phyloP scores from a whole-genome alignment of 2,797 vertebrate genomes.

The Numenius phaeopus region DNA sequence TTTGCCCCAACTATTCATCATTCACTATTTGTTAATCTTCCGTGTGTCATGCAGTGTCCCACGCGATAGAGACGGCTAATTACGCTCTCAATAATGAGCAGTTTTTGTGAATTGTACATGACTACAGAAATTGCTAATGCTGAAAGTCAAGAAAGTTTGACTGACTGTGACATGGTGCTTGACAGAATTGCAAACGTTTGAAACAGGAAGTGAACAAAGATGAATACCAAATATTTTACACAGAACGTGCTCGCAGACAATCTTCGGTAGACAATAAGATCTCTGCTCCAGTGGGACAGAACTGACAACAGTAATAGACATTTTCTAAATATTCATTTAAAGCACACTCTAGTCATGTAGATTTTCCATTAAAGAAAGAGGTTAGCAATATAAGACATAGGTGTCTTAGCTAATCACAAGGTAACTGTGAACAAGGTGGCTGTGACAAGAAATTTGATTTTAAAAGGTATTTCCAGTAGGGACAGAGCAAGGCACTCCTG shows the following conservation, averaged over 20 bases:
- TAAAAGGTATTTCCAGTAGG: neutral
- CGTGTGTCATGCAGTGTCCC: neutral
- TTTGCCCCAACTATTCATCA: slow-evolving; percentile 7
- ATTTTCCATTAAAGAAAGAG: neutral
- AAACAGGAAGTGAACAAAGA: neutral
- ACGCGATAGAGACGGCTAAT: neutral
- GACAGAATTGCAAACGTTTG: neutral
- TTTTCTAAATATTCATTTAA: neutral
- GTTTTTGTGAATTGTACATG: neutral
- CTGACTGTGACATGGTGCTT: neutral
- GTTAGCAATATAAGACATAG: neutral
- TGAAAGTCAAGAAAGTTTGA: slow-evolving; percentile 19
- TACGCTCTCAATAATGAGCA: neutral
- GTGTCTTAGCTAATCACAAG: neutral
- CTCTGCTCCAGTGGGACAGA: neutral
- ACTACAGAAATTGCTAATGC: neutral
- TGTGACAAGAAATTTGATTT: neutral
- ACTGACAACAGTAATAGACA: neutral
- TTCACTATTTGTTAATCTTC: neutral
- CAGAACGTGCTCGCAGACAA: neutral
- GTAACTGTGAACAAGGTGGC: neutral
- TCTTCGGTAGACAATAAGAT: neutral
- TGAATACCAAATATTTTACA: neutral
- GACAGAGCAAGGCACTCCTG: neutral
- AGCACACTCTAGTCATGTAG: neutral